Evolutionary conservation across 2,888 invertebrate genomes (phyloP).

Genomic region (Anoplius nigerrimus): DNA sequence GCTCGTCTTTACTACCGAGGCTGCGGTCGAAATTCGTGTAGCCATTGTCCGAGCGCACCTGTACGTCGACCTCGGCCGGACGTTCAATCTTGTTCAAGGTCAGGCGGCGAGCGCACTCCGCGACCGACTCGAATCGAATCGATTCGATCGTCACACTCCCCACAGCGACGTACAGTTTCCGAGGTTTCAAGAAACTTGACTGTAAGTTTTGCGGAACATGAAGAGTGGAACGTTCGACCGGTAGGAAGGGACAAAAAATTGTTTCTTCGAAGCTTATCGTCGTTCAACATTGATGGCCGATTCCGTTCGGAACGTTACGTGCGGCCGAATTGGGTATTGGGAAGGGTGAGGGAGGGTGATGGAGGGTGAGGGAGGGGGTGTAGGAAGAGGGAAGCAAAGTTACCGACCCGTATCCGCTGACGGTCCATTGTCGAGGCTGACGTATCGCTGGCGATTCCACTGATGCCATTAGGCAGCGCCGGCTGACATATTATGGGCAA

Average conservation of each 20-base stretch:
- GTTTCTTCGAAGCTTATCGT: too few relatives aligned
- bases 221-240: too few relatives aligned
- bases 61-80: conserved; percentile 4
- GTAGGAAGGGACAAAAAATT: too few relatives aligned
- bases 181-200: too few relatives aligned
- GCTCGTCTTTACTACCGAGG: background rate
- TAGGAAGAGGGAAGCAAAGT: conserved; percentile 1
- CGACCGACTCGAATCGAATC: too few relatives aligned
- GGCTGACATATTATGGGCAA: conserved; percentile 3
- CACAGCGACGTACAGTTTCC: too few relatives aligned
- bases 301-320: too few relatives aligned
- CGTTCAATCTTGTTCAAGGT: background rate
- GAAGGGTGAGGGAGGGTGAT: background rate
- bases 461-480: conserved; percentile 19
- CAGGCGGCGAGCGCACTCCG: too few relatives aligned
- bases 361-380: background rate
- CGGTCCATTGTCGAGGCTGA: conserved; percentile 20
- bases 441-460: conserved; percentile 21
- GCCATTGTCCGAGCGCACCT: conserved; percentile 11
- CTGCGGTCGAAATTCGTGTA: conserved; percentile 25
- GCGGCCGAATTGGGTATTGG: too few relatives aligned
- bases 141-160: too few relatives aligned
- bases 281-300: too few relatives aligned
- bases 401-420: conserved; percentile 4
- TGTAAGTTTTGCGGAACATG: too few relatives aligned